Evolutionary conservation across 2,113 vertebrate species (phyloP).

Genomic region (Cyanoramphus novaezelandiae): DNA sequence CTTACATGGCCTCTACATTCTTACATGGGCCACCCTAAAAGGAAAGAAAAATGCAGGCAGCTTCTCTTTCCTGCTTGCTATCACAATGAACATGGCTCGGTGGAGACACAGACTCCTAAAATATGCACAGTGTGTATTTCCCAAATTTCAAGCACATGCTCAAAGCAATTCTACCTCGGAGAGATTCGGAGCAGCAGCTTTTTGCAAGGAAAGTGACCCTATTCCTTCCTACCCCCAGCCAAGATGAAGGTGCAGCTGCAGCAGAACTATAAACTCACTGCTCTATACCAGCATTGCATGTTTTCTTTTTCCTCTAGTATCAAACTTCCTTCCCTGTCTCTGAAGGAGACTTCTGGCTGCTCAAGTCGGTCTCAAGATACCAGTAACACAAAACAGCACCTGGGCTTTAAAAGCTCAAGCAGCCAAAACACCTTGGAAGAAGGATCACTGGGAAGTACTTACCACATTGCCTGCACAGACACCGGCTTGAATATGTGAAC

Average conservation of each 20-base stretch:
- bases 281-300: background rate
- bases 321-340: background rate
- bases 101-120: background rate
- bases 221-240: background rate
- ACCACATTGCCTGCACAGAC: constrained; percentile 99
- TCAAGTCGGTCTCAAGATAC: background rate
- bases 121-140: background rate
- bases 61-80: background rate
- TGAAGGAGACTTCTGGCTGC: background rate
- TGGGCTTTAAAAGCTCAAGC: background rate
- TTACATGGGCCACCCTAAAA: constrained; percentile 40
- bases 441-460: constrained; percentile 54
- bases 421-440: background rate
- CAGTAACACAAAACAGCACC: background rate
- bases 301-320: background rate
- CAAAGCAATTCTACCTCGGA: background rate
- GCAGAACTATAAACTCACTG: background rate
- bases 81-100: background rate
- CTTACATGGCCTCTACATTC: background rate
- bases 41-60: constrained; percentile 30
- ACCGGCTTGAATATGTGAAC: constrained; percentile 98
- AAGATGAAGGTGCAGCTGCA: background rate
- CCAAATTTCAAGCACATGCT: background rate
- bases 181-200: background rate
- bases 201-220: background rate